Percentiles rank a stretch among this genome's conserved stretches.
phyloP scores from a whole-genome alignment of 2,888 invertebrate genomes.

The Dynastes tityus region DNA sequence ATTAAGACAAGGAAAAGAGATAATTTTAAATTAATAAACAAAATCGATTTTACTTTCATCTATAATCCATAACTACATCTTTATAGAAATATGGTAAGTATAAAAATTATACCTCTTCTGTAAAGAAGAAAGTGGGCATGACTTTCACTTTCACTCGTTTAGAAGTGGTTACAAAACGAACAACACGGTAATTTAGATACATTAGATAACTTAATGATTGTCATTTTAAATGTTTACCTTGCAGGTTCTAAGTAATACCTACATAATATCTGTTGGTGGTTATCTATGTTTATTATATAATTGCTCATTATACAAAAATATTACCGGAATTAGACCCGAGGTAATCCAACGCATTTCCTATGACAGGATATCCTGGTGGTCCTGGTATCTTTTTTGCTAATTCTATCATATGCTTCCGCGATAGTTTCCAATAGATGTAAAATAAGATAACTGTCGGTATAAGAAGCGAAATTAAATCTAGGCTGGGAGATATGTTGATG shows the following conservation, averaged over 20 bases:
- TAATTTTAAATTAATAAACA: too few species aligned
- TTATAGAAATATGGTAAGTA: too few species aligned
- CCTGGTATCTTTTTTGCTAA: slow-evolving; percentile 83
- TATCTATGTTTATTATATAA: background rate
- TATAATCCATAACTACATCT: too few species aligned
- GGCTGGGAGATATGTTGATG: slow-evolving; percentile 74
- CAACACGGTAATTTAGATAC: background rate
- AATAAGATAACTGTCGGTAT: slow-evolving; percentile 80
- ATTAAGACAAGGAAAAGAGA: too few species aligned
- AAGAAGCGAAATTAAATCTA: slow-evolving; percentile 82
- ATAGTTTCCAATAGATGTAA: slow-evolving; percentile 84
- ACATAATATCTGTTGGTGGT: background rate
- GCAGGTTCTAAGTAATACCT: background rate
- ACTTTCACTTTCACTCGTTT: background rate
- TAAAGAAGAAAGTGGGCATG: background rate
- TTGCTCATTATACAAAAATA: background rate
- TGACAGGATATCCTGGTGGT: slow-evolving; percentile 80
- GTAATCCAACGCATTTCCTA: slow-evolving; percentile 85
- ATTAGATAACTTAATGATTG: slow-evolving; percentile 1
- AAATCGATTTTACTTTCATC: too few species aligned
- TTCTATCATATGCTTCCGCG: slow-evolving; percentile 81
- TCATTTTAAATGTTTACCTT: background rate
- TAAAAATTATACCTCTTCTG: background rate
- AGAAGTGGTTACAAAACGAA: background rate
- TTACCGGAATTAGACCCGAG: slow-evolving; percentile 82